These are phyloP conservation scores for Garra rufa DNA, from an alignment of 2,113 vertebrate species.

Conservation along the genomic window DNA sequence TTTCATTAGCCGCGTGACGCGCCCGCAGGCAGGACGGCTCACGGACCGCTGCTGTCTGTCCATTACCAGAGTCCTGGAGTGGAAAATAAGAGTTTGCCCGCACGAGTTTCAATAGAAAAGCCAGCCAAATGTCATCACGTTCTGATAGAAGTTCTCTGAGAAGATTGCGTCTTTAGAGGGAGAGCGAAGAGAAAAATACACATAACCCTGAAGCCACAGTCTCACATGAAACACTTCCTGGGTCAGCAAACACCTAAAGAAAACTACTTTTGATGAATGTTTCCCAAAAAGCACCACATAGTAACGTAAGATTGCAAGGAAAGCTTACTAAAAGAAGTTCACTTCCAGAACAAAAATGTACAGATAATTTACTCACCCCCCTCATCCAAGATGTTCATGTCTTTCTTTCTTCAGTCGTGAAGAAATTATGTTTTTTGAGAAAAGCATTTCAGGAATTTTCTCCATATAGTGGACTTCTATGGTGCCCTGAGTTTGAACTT, in stretches of 20 bases:
- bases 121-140: slow-evolving; percentile 26
- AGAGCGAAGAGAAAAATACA: slow-evolving; percentile 79
- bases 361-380: too few relatives aligned
- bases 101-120: slow-evolving; percentile 34
- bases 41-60: slow-evolving; percentile 58
- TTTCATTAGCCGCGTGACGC: slow-evolving; percentile 8
- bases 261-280: not conserved
- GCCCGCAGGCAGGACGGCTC: slow-evolving; percentile 10
- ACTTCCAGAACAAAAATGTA: too few relatives aligned
- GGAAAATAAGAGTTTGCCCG: slow-evolving; percentile 78
- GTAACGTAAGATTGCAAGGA: too few relatives aligned
- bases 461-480: too few relatives aligned
- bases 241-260: not conserved
- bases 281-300: not conserved
- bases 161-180: slow-evolving; percentile 28
- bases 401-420: too few relatives aligned
- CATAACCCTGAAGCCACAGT: slow-evolving; percentile 28
- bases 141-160: slow-evolving; percentile 22
- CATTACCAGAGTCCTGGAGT: slow-evolving; percentile 86
- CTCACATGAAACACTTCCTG: not conserved
- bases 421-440: too few relatives aligned
- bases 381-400: too few relatives aligned
- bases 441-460: too few relatives aligned
- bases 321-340: too few relatives aligned
- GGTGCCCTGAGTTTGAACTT: too few relatives aligned